Percentiles rank a stretch among this genome's conserved stretches.
These are phyloP conservation scores for Apostichopus parvimensis DNA, from an alignment of 35 echinoderm and acorn worm species.

Conservation along the genomic window DNA sequence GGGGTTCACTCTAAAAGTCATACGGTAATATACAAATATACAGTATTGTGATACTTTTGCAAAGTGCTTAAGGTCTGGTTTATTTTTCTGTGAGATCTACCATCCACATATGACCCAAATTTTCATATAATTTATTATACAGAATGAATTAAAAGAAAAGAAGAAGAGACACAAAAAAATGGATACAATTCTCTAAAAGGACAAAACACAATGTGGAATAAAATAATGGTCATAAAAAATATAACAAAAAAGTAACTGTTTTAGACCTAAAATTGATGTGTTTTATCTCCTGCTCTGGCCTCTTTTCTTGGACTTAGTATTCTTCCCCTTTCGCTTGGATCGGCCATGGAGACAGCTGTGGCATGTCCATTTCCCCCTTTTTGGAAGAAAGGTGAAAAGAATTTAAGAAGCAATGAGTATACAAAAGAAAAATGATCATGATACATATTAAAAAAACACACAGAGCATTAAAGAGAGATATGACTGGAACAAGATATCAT, in stretches of 20 bases:
- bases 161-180: background rate
- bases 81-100: too few species aligned
- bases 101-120: too few species aligned
- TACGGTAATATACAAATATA: too few species aligned
- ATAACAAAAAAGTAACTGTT: background rate
- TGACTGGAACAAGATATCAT: background rate
- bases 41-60: too few species aligned
- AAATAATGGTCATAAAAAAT: background rate
- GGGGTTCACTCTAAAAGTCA: too few species aligned
- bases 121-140: too few species aligned
- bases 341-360: conserved; percentile 8
- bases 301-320: background rate
- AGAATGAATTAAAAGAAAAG: too few species aligned
- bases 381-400: background rate
- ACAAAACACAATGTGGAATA: background rate
- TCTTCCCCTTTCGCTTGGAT: background rate
- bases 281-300: background rate
- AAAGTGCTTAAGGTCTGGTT: too few species aligned
- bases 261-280: background rate
- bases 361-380: conserved; percentile 49
- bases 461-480: background rate
- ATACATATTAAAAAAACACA: background rate
- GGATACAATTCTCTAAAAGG: background rate
- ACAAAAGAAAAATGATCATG: too few species aligned
- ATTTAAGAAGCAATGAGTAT: too few species aligned